Evolutionary conservation across 1,140 invertebrate genomes (phyloP).

Genomic region (Notospermus geniculatus): DNA sequence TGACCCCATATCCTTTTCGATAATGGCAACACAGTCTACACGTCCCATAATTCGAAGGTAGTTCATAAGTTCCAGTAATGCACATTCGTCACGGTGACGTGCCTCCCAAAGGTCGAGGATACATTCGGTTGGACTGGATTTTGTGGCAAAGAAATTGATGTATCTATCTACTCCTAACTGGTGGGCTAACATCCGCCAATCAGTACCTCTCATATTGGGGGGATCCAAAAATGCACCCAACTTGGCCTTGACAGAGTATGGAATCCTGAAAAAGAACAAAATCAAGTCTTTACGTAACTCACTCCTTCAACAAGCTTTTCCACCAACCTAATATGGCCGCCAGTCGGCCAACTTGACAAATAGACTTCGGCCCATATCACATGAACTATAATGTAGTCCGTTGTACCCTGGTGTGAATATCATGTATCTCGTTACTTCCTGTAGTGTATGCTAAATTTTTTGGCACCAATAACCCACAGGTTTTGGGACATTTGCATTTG

Average conservation of each 20-base stretch:
- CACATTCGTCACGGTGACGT: constrained; percentile 78
- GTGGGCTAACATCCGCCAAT: constrained; percentile 91
- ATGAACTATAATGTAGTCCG: no score
- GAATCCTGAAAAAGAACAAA: constrained; percentile 63
- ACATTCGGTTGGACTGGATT: constrained; percentile 92
- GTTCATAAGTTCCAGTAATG: constrained; percentile 83
- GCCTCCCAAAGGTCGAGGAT: constrained; percentile 96
- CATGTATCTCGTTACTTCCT: no score
- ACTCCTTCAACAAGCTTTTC: no score
- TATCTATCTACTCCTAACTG: constrained; percentile 88
- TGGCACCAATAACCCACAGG: no score
- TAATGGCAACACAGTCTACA: constrained; percentile 81
- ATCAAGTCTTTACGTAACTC: constrained; percentile 2
- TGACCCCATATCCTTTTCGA: constrained; percentile 78
- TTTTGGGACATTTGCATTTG: no score
- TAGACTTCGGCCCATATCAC: no score
- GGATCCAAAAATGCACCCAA: constrained; percentile 86
- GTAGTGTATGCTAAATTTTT: no score
- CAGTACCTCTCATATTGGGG: constrained; percentile 84
- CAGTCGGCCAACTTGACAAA: no score
- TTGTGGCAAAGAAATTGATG: constrained; percentile 94
- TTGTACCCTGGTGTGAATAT: no score
- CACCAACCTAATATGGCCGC: no score
- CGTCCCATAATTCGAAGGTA: constrained; percentile 89
- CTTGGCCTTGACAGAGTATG: constrained; percentile 75